Percentiles rank a stretch among this genome's conserved stretches.
These are phyloP conservation scores for Notamacropus eugenii DNA, from an alignment of 2,797 vertebrate species.

Conservation along the genomic window DNA sequence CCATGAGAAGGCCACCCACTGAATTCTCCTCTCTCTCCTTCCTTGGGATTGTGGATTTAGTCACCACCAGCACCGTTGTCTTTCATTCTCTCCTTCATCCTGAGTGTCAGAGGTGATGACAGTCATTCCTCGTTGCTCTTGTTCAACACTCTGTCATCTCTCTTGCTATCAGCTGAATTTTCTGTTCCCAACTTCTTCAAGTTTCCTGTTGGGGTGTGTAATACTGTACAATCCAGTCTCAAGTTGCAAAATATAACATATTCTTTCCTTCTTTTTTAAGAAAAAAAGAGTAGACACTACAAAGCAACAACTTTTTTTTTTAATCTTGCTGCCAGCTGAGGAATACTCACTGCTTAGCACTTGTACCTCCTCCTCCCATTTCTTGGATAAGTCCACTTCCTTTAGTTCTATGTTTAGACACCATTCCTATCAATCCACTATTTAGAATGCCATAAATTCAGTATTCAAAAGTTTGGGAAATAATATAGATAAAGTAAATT, in stretches of 20 bases:
- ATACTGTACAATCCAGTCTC: neutral
- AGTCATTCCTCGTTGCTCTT: neutral
- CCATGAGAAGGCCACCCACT: neutral
- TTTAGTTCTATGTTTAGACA: neutral
- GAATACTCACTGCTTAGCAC: neutral
- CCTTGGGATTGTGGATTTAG: neutral
- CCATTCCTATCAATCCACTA: neutral
- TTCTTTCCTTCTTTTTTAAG: neutral
- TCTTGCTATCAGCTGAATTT: neutral
- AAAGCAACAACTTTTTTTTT: neutral
- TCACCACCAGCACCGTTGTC: neutral
- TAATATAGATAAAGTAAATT: constrained; percentile 5
- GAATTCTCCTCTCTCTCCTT: neutral
- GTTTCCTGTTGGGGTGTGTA: neutral
- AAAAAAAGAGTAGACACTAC: neutral
- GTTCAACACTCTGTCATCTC: neutral
- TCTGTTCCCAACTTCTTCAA: neutral
- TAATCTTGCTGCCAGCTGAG: neutral
- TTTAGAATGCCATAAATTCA: neutral
- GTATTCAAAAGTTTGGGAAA: neutral
- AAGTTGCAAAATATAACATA: neutral
- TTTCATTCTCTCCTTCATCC: neutral
- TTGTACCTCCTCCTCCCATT: neutral
- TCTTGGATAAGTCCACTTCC: neutral
- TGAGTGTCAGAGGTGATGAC: neutral